Base-by-base conservation (phyloP, 2,888 invertebrate genomes). In the Tenthredo amoena region DNA sequence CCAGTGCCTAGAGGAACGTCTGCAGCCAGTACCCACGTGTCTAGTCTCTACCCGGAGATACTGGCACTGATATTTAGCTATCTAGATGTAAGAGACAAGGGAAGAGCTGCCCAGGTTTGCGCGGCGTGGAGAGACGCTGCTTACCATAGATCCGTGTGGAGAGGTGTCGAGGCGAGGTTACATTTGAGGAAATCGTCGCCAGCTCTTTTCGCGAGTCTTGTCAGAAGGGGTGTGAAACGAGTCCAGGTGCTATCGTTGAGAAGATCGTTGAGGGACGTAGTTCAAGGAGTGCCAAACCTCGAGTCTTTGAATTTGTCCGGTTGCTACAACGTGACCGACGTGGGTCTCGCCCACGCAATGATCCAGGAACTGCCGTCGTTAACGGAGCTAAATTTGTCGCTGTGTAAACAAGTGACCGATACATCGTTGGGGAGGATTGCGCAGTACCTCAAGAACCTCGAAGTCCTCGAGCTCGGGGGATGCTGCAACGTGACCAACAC, bases 371-470 rank as follows among this genome's bases (percentile, higher is more conserved):
- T 97, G 87, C 96, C 97, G 83, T 96, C 96, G 55, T 94, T 99
- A 84, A 97, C 96, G 87, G 95, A 96, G 89, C 95, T 99, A 87
- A 98, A 99, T 93, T 95, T 99, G 84, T 98, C 98, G 74, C 94
- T 99, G 86, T 99, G 99, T 94, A 99, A 99, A 94, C 98, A 98
- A 94, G 97, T 99, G 86, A 98, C 98, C n/a, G 99, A 99, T 94
- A 96, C 96, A 43, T 97, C 98, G 83, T 95, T 99, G 40, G 96
- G 97, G 26, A 95, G 97, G 91, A 98, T 99, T 94, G 97, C 98
- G 71, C 97, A 97, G 92, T 96, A 96, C 90, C 94, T 98, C 79
- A 97, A 96, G 93, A 98, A 98, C 94, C 95, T 99, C 86, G 97
- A 98, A 92, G 96, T 96, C 47, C 94, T 99, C 84, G 98, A 99